Evolutionary conservation across 2,797 vertebrate genomes (phyloP).

Genomic region (Bryconaethiops microstoma): DNA sequence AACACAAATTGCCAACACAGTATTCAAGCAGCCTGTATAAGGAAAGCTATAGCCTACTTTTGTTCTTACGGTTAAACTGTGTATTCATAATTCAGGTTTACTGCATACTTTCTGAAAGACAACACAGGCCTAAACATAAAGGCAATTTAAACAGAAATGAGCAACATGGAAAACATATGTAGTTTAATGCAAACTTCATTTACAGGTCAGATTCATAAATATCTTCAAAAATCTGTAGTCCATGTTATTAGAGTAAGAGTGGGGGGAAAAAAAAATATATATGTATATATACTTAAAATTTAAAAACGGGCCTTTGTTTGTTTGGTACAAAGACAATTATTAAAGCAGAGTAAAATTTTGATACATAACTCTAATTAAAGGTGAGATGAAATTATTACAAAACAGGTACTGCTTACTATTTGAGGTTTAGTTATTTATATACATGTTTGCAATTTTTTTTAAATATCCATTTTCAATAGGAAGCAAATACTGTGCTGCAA

Average conservation of each 20-base stretch:
- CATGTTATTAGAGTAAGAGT: neutral
- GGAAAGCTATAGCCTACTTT: slow-evolving; percentile 36
- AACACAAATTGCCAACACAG: slow-evolving; percentile 60
- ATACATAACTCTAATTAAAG: too few species aligned
- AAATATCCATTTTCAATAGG: neutral
- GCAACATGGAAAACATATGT: neutral
- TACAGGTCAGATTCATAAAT: too few species aligned
- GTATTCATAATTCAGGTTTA: too few species aligned
- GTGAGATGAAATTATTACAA: neutral
- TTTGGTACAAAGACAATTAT: neutral
- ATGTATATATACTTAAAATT: neutral
- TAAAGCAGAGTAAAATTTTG: neutral
- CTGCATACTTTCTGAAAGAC: neutral
- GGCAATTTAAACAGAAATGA: neutral
- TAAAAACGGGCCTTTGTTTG: neutral
- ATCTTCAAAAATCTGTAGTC: neutral
- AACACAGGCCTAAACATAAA: neutral
- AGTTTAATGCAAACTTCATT: too few species aligned
- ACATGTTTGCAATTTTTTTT: too few species aligned
- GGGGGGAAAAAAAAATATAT: neutral
- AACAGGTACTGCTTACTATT: neutral
- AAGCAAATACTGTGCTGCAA: neutral
- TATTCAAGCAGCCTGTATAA: slow-evolving; percentile 40
- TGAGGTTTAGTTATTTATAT: neutral
- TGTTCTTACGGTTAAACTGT: slow-evolving; percentile 8